Evolutionary conservation across 1,140 invertebrate species (phyloP), one percentile per base, ranked within the genome.

Genomic region (Temnothorax nylanderi): DNA sequence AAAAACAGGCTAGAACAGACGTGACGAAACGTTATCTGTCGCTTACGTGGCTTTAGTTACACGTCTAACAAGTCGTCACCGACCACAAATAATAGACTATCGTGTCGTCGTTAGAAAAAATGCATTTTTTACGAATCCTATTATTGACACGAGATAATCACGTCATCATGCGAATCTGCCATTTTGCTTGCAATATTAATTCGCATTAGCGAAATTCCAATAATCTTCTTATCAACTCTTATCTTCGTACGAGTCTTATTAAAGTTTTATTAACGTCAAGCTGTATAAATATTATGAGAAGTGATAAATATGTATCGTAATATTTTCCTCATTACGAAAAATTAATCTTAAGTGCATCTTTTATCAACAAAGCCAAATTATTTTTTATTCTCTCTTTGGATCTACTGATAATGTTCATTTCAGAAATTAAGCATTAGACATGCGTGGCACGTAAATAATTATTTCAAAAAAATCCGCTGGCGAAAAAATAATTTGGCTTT

Each of bases 61-160:
- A 44, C 3, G 10, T 26, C 26, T 26, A 3, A 5, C 32, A 74
- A 47, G 26, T 58, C 18, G 44, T 60, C 41, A 18, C 3, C 37
- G 7, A 26, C 3, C 7, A 58, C 58, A 81, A 37, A 71, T 71
- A 71, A 71, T 10, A 41, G 21, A 71, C 6, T 37, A 74, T 74
- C 26, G 13, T 32, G 5, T 82, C 18, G 4, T 82, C 13, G 6
- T 26, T 34, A 18, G 1, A 34, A 82, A 34, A 32, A 56, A 67
- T 41, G 11, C n/a, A 41, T 41, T 60, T 44, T 26, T 71, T 71
- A 47, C 1, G 58, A 37, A 58, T 71, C 18, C 51, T 7, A 13
- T 11, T 10, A 32, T 69, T 67, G 18, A 58, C n/a, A 37, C 6
- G n/a, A 49, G 32, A 37, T 37, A 64, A 77, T 47, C 16, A 26